Evolutionary conservation across 37 sponge, comb jelly and placozoan species (phyloP).

Genomic region (Spongilla lacustris): DNA sequence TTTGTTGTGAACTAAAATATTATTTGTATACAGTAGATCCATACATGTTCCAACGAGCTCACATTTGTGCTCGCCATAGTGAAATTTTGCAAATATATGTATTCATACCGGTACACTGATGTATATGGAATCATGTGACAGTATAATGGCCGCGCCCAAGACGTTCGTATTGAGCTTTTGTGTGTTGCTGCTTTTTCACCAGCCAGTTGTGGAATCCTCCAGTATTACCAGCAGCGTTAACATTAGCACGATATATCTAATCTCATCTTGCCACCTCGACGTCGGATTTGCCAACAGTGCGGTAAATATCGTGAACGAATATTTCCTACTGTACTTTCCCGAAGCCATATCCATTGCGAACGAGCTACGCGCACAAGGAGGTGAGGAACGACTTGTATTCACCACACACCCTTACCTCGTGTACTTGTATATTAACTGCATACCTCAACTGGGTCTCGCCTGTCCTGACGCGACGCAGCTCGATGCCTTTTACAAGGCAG

Average conservation of each 20-base stretch:
- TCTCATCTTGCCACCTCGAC: constrained; percentile 81
- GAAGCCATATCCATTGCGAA: constrained; percentile 32
- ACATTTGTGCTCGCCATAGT: too few species aligned
- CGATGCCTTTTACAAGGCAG: constrained; percentile 37
- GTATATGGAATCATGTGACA: neutral
- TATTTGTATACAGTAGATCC: too few species aligned
- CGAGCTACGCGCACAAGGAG: constrained; percentile 32
- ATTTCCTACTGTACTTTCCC: constrained; percentile 66
- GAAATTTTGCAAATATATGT: too few species aligned
- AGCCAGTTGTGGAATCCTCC: neutral
- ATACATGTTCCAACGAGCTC: too few species aligned
- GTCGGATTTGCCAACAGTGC: constrained; percentile 77
- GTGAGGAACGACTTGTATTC: constrained; percentile 63
- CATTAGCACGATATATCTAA: constrained; percentile 50
- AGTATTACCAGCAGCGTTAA: neutral
- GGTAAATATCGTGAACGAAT: constrained; percentile 66
- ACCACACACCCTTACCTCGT: constrained; percentile 79
- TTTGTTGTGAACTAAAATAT: too few species aligned
- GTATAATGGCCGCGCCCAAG: too few species aligned
- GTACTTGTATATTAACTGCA: constrained; percentile 69
- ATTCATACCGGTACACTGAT: too few species aligned
- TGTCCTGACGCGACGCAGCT: constrained; percentile 44
- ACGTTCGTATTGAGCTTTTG: neutral
- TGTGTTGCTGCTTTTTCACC: neutral
- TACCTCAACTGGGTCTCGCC: constrained; percentile 46